Evolutionary conservation across 2,888 invertebrate species (phyloP), one percentile per base, ranked within the genome.

Genomic region (Hipparchia semele): DNA sequence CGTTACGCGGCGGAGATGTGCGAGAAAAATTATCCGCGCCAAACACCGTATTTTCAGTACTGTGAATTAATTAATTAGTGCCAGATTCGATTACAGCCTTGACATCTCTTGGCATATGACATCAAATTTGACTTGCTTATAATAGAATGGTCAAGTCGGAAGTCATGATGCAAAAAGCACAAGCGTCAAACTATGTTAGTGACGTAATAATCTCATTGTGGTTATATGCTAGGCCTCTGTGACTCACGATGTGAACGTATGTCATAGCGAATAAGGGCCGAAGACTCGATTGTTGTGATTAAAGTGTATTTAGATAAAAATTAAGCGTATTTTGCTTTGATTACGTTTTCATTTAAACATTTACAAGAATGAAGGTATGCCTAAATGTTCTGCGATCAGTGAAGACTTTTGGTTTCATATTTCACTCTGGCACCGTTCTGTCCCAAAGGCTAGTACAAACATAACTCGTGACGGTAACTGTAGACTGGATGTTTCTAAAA

Each of bases 371-470:
- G 49, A 23, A 66, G n/a, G 0, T 10, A 59, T 58, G 58, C 61
- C 61, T 10, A 46, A 53, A 54, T 65, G 71, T 71, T 74, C 66
- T 66, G 73, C 71, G 58, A 4, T 68, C 70, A 64, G 58, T 13
- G 65, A 71, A 65, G 53, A 68, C 33, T 66, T 33, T 39, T 46
- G 51, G 51, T 13, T 46, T 13, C 39, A 39, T 23, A 13, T 68
- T 46, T 23, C 33, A 54, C 6, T 54, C 33, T 33, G 23, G 33
- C 2, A 66, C 56, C 53, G 13, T 33, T 53, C 33, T 51, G 51
- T 56, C 5, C 12, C 62, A n/a, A 70, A 61, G 10, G 51, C 1
- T 3, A 8, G 10, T 0, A 51, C 8, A 8, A 51, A 12, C n/a
- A 6, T 6, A 54, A 56, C 13, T n/a, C 56, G 56, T 13, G 54